Base-by-base conservation (phyloP, 2,113 vertebrate genomes). In the Gavialis gangeticus region DNA sequence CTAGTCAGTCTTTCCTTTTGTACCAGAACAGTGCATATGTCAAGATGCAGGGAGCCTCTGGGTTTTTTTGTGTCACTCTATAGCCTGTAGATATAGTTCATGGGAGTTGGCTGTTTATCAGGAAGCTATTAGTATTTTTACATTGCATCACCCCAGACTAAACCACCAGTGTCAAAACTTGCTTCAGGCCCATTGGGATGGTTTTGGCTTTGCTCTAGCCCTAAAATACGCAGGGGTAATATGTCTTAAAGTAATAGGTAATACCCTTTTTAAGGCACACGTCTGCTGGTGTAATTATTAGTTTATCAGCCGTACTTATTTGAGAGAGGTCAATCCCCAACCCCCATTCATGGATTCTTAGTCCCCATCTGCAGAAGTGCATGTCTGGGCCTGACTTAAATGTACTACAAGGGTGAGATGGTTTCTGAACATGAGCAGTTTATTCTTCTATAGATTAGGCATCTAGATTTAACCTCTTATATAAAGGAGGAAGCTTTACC, bases 381-480 rank as follows among this genome's bases (percentile, higher is more conserved):
- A 0, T 91, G 96, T 60, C 96, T 60, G 55, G 91, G 90, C 96
- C 94, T 90, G 95, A 79, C 76, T 87, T 8, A 1, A 12, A 60
- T 90, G 12, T 75, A 5, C 87, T 94, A 87, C 59, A 84, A 90
- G 2, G 0, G 88, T 85, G 82, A 96, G 92, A 71, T 73, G 59
- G 91, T 96, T 96, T 94, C 90, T 93, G 88, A 92, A 92, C 91
- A 94, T 91, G 93, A 94, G 90, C 82, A 92, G 84, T 90, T 96
- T 94, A 92, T 95, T 94, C 93, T 94, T 67, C 54, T 60, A 83
- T 84, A 96, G 91, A 94, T 94, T 91, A 91, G 57, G 73, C 66
- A 79, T 84, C 14, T 92, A 71, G 88, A 71, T 80, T 95, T 94
- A 96, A 88, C 80, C 73, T 92, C 75, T 86, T 59, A 64, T 76